Percentiles rank a stretch among this genome's conserved stretches.
Conservation (phyloP, 2,888 invertebrate genomes). For the Drosophila imparisetae region DNA sequence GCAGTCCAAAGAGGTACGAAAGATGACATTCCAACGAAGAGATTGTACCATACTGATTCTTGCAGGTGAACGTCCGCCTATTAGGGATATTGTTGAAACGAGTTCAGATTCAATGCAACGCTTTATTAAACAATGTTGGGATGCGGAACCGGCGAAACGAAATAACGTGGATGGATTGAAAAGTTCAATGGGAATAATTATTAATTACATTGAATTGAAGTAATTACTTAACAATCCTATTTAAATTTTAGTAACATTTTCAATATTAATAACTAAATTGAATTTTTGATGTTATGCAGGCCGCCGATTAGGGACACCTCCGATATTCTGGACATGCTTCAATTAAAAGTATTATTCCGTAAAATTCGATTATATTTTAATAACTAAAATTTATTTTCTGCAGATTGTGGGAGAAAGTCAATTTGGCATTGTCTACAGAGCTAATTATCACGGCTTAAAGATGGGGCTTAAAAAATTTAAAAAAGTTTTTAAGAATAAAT, state of each 20-base stretch:
- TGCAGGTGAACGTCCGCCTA: background rate
- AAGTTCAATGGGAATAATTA: background rate
- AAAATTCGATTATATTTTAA: background rate
- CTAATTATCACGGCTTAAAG: background rate
- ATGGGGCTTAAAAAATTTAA: background rate
- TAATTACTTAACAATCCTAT: background rate
- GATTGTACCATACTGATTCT: background rate
- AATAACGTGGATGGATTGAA: background rate
- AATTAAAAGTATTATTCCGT: background rate
- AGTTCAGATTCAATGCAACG: background rate
- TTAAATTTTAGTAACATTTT: background rate
- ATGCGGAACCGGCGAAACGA: background rate
- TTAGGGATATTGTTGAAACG: background rate
- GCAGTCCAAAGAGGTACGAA: background rate
- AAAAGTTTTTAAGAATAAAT: background rate
- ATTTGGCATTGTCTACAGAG: background rate
- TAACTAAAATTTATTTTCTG: background rate
- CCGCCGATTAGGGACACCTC: rapidly evolving
- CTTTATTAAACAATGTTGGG: background rate
- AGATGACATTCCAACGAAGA: background rate
- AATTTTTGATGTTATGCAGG: background rate
- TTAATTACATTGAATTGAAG: background rate
- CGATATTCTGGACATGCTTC: background rate
- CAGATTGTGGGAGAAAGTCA: background rate
- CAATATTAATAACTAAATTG: background rate